phyloP scores from a whole-genome alignment of 2,113 vertebrate species.

The Nothoprocta perdicaria region DNA sequence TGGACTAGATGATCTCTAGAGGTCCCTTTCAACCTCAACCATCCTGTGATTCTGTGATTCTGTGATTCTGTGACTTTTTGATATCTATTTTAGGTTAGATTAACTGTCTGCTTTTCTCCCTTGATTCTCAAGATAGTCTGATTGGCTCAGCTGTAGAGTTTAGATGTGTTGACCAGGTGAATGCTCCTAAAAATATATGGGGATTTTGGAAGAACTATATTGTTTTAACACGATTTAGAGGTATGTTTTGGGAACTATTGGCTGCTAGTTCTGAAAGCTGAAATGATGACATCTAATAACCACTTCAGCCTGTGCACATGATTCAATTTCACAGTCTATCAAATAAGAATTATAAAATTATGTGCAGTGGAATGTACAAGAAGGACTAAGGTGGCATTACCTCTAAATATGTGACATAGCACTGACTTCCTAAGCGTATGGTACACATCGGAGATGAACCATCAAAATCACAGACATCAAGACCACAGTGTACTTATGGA shows the following conservation, averaged over 20 bases:
- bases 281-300: neutral
- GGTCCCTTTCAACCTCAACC: too few species aligned
- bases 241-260: neutral
- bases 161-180: neutral
- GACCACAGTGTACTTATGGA: neutral
- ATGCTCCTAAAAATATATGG: neutral
- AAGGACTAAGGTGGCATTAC: neutral
- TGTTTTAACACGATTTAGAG: neutral
- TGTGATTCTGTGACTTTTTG: neutral
- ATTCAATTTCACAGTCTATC: fast-evolving
- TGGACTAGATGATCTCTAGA: too few species aligned
- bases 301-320: neutral
- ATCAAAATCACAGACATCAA: neutral
- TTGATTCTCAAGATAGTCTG: neutral
- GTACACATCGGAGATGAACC: neutral
- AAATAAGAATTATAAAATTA: neutral
- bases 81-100: neutral
- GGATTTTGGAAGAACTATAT: neutral
- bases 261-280: neutral
- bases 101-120: neutral
- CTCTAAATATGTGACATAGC: neutral
- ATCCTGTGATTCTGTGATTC: too few species aligned
- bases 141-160: neutral
- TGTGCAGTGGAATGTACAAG: neutral
- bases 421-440: neutral